Evolutionary conservation across 2,797 vertebrate species (phyloP).

Genomic region (Tolypeutes matacus): DNA sequence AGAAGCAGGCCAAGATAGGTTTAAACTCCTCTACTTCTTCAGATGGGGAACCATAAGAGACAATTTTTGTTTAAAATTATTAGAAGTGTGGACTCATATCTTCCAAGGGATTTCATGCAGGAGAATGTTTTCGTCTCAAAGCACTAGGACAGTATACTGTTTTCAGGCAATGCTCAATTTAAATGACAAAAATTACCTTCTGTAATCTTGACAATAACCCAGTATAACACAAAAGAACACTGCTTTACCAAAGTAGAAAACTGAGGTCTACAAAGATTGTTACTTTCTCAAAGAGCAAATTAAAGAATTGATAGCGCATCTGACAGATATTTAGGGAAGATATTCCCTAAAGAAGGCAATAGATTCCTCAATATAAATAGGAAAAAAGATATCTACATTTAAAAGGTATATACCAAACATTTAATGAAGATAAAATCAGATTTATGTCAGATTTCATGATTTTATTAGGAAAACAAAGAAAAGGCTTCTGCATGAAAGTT

Average conservation of each 20-base stretch:
- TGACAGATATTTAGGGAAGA: not conserved
- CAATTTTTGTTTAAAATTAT: not conserved
- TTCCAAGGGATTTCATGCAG: not conserved
- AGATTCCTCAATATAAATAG: not conserved
- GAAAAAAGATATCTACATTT: not conserved
- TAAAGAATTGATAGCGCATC: not conserved
- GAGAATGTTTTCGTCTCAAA: not conserved
- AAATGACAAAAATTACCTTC: not conserved
- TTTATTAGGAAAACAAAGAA: constrained; percentile 59
- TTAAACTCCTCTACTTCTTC: not conserved
- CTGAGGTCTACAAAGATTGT: not conserved
- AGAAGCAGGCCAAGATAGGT: not conserved
- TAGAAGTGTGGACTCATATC: not conserved
- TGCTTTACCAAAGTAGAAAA: not conserved
- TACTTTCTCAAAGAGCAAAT: not conserved
- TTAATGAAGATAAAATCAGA: not conserved
- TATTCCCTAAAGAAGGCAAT: not conserved
- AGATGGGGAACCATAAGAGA: not conserved
- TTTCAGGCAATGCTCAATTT: not conserved
- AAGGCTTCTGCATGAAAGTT: not conserved
- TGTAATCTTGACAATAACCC: not conserved
- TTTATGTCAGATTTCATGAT: not conserved
- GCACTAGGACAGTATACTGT: not conserved
- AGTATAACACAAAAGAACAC: not conserved
- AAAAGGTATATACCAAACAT: not conserved